phyloP scores from a whole-genome alignment of 2,888 invertebrate species.

The Pediacus dermestoides region DNA sequence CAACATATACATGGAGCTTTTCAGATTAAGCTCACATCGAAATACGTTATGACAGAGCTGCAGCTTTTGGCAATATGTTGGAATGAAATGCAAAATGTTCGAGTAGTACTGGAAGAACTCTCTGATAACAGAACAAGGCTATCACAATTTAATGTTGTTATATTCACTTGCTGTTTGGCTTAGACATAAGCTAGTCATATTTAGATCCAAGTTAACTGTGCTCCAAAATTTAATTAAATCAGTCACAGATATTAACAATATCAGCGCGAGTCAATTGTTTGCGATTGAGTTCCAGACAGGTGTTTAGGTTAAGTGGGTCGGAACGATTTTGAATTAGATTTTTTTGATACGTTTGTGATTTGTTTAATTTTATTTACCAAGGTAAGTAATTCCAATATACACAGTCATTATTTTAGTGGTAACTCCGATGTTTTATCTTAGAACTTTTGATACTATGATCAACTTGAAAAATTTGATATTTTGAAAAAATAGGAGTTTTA shows the following conservation, averaged over 20 bases:
- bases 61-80: conserved; percentile 10
- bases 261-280: conserved; percentile 49
- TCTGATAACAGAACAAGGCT: conserved; percentile 51
- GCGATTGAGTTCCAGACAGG: conserved; percentile 38
- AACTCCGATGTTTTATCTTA: too few species aligned
- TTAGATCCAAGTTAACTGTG: conserved; percentile 49
- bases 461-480: too few species aligned
- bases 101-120: conserved; percentile 25
- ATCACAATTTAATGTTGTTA: conserved; percentile 54
- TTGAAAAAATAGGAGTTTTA: too few species aligned
- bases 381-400: too few species aligned
- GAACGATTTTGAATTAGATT: too few species aligned
- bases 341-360: too few species aligned
- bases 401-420: too few species aligned
- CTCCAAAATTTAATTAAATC: conserved; percentile 52
- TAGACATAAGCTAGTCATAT: conserved; percentile 53
- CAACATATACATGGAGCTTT: conserved; percentile 34
- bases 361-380: too few species aligned
- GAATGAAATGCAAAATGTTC: conserved; percentile 20
- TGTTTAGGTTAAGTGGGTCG: too few species aligned
- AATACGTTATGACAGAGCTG: conserved; percentile 21
- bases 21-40: conserved; percentile 34
- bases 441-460: too few species aligned
- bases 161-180: conserved; percentile 52
- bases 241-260: conserved; percentile 53